Base-by-base conservation (phyloP, 2,888 invertebrate species). In the Parasteatoda lunata region DNA sequence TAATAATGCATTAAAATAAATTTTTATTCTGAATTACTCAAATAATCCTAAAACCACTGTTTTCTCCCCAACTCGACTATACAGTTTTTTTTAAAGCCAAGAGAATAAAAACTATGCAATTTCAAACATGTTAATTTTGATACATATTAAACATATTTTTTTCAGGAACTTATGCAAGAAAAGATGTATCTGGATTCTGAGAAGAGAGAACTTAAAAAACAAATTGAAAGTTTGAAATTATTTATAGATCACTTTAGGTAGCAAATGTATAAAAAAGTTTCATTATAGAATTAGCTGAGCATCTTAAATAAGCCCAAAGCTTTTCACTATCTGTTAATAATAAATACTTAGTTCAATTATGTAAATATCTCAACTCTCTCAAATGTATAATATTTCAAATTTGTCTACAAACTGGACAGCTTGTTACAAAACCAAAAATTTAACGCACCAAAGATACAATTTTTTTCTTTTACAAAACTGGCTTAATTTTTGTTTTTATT, bases 161-260 rank as follows among this genome's bases (percentile, higher is more conserved):
- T 86, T 6, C 49, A 89, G 89, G 84, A 89, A 71, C 72, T 89
- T 15, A 47, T 88, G 48, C 84, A 83, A 75, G 77, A 84, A 54
- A 84, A 88, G 65, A 59, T 76, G 11, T 52, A 65, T 66, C 75
- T 89, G 75, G 89, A 89, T 47, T 83, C 71, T 64, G 88, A 89
- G 64, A 51, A 76, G 48, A 73, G 81, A 64, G 75, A 81, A 48
- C 65, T 85, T 8, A 82, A 88, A 65, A 78, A 45, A 15, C 75
- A 54, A 51, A 70, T 89, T 65, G 88, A 89, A 75, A 70, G 73
- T 59, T 66, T 89, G n/a, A 83, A 85, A 71, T 73, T 70, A 15
- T 75, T 81, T 75, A 77, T 89, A 45, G 84, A 80, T 54, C 81
- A 87, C 30, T 82, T 88, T 52, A 86, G 89, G 64, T 89, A 88